Percentiles rank a stretch among this genome's conserved stretches.
phyloP scores from a whole-genome alignment of 2,113 vertebrate genomes.

The Carassius gibelio region DNA sequence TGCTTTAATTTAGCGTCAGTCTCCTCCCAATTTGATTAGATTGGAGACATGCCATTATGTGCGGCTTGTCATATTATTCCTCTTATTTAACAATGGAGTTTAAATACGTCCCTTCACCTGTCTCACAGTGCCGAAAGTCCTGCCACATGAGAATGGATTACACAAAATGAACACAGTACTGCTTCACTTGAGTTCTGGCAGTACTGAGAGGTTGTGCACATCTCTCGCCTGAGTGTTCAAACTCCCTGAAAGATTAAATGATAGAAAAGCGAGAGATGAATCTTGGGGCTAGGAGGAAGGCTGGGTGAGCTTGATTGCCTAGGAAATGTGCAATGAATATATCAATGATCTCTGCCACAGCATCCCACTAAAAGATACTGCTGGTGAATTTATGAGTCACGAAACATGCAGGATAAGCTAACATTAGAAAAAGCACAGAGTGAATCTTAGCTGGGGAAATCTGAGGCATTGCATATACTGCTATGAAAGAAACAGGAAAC shows the following conservation, averaged over 20 bases:
- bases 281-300: conserved; percentile 12
- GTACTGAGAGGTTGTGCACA: conserved; percentile 24
- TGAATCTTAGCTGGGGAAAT: neutral
- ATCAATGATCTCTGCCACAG: conserved; percentile 48
- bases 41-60: conserved; percentile 55
- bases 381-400: conserved; percentile 34
- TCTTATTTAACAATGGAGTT: conserved; percentile 44
- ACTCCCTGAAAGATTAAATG: conserved; percentile 33
- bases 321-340: conserved; percentile 42
- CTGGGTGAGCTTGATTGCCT: conserved; percentile 40
- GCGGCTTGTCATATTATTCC: conserved; percentile 49
- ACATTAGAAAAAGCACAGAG: conserved; percentile 14
- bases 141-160: conserved; percentile 32
- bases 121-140: conserved; percentile 20
- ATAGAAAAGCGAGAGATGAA: conserved; percentile 27
- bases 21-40: conserved; percentile 47
- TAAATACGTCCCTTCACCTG: conserved; percentile 51
- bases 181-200: conserved; percentile 30
- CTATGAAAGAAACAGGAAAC: neutral
- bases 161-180: conserved; percentile 26
- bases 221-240: neutral
- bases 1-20: conserved; percentile 60
- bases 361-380: conserved; percentile 33
- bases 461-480: neutral
- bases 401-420: conserved; percentile 16